phyloP scores from a whole-genome alignment of 1,140 invertebrate species.

The Drosophila kikkawai region DNA sequence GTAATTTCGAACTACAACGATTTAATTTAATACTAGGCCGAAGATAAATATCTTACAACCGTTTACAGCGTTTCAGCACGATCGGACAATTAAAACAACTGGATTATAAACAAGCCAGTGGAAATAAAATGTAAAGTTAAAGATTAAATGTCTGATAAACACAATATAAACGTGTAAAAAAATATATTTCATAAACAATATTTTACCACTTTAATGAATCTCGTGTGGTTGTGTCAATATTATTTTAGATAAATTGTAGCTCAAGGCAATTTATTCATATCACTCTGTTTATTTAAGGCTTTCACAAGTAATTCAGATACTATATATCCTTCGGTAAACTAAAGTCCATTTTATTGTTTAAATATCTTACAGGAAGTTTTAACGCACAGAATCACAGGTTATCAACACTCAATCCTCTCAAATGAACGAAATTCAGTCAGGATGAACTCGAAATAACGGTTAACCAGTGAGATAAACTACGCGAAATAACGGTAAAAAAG shows the following conservation, averaged over 20 bases:
- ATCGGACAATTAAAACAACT: constrained; percentile 10
- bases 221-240: neutral
- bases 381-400: neutral
- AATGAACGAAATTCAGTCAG: neutral
- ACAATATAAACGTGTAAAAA: constrained; percentile 5
- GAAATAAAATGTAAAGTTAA: constrained; percentile 2
- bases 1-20: neutral
- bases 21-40: constrained; percentile 2
- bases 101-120: neutral
- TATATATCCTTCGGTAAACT: too few relatives aligned
- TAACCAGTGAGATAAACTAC: constrained; percentile 9
- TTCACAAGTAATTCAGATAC: too few relatives aligned
- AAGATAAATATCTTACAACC: neutral
- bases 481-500: constrained; percentile 12
- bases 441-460: neutral
- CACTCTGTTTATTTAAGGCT: too few relatives aligned
- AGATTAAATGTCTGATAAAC: neutral
- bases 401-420: neutral
- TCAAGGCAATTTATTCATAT: neutral
- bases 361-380: too few relatives aligned
- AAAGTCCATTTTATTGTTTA: too few relatives aligned
- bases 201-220: neutral
- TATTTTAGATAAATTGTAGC: neutral
- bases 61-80: constrained; percentile 16
- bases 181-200: neutral